A percentile compares a stretch with the other conserved stretches of the same genome.
Evolutionary conservation across 2,797 vertebrate species (phyloP).

Genomic region (Rhinophrynus dorsalis): DNA sequence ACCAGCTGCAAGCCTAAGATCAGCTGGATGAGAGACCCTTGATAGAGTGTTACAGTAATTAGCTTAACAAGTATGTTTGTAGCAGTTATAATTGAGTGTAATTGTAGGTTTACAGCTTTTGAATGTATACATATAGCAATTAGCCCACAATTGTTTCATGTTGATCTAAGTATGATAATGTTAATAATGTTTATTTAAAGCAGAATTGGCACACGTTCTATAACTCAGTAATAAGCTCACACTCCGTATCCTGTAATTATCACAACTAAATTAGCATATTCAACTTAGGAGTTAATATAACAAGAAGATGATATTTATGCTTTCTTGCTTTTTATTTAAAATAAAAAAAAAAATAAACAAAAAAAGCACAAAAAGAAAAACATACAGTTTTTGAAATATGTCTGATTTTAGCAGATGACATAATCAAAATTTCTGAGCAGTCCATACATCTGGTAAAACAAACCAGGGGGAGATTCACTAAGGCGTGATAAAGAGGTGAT

Average conservation of each 20-base stretch:
- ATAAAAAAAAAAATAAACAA: too few species aligned
- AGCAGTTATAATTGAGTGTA: slow-evolving; percentile 42
- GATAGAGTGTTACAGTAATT: slow-evolving; percentile 37
- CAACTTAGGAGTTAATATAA: too few species aligned
- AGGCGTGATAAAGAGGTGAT: too few species aligned
- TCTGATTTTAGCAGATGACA: too few species aligned
- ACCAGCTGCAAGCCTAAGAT: slow-evolving; percentile 35
- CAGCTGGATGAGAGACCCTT: slow-evolving; percentile 18
- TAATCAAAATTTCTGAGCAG: too few species aligned
- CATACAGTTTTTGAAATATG: too few species aligned
- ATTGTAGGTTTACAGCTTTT: slow-evolving; percentile 40
- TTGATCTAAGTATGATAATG: background rate
- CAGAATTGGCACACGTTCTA: background rate
- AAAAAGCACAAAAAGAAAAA: too few species aligned
- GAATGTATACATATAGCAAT: slow-evolving; percentile 37
- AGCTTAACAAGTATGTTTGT: slow-evolving; percentile 37
- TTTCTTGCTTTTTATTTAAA: too few species aligned
- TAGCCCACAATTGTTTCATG: slow-evolving; percentile 43
- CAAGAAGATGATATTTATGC: too few species aligned
- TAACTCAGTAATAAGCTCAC: background rate
- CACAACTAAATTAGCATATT: too few species aligned
- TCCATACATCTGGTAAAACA: too few species aligned
- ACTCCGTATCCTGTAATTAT: background rate
- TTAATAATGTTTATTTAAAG: background rate
- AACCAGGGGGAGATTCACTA: too few species aligned